phyloP scores from a whole-genome alignment of 30 jellyfish, hydroid and myxozoan genomes.

The Turritopsis dohrnii region DNA sequence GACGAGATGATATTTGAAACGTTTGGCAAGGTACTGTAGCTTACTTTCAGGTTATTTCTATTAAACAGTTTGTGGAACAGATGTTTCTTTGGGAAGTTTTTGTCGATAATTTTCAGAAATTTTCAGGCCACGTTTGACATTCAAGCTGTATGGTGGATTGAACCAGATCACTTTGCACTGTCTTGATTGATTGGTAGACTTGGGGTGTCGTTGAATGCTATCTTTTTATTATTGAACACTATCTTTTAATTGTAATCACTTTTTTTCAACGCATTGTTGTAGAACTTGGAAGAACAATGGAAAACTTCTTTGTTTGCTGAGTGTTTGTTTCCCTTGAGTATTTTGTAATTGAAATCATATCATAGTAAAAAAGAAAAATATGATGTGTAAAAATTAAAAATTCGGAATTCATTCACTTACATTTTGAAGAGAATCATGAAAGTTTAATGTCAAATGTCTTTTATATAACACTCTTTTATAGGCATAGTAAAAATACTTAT shows the following conservation, averaged over 20 bases:
- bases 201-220: background rate
- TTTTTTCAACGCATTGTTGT: background rate
- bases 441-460: background rate
- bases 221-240: background rate
- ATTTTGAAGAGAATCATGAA: background rate
- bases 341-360: background rate
- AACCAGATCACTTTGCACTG: conserved; percentile 22
- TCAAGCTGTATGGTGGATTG: conserved; percentile 54
- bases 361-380: background rate
- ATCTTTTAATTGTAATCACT: background rate
- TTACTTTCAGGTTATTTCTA: conserved; percentile 1
- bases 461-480: background rate
- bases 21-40: conserved; percentile 8
- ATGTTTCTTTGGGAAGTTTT: conserved; percentile 41
- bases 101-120: conserved; percentile 35
- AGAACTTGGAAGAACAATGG: background rate
- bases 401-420: background rate
- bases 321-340: background rate
- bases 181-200: conserved; percentile 1
- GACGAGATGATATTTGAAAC: background rate
- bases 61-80: background rate
- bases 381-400: background rate
- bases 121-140: conserved; percentile 52
- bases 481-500: background rate
- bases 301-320: background rate